These are phyloP conservation scores for Temnothorax nylanderi DNA, from an alignment of 1,140 invertebrate genomes.

Conservation along the genomic window DNA sequence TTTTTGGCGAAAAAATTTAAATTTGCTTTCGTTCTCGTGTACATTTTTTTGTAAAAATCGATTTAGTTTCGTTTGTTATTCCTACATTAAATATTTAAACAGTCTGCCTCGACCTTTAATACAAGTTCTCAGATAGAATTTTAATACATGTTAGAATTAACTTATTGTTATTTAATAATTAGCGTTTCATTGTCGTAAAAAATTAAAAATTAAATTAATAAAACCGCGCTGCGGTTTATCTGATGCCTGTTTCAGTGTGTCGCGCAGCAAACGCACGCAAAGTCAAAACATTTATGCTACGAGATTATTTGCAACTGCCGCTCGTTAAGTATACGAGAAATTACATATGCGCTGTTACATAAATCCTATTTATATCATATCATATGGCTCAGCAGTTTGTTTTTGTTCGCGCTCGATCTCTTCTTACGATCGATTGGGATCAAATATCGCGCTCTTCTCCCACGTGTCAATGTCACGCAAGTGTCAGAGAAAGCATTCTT, in stretches of 20 bases:
- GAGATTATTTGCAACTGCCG: background rate
- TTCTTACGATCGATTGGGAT: constrained; percentile 25
- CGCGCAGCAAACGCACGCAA: background rate
- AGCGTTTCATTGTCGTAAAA: background rate
- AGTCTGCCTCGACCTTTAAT: background rate
- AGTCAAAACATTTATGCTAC: constrained; percentile 18
- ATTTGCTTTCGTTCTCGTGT: background rate
- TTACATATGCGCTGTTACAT: constrained; percentile 6
- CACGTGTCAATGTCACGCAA: constrained; percentile 42
- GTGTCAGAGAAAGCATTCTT: constrained; percentile 16
- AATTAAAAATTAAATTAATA: constrained; percentile 7
- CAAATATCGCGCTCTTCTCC: background rate
- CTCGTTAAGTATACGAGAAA: background rate
- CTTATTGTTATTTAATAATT: background rate
- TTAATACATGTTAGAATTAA: background rate
- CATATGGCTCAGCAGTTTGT: constrained; percentile 22
- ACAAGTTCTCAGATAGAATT: background rate
- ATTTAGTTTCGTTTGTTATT: background rate
- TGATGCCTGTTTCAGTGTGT: background rate
- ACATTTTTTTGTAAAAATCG: background rate
- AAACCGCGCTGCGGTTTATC: background rate
- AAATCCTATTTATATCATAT: constrained; percentile 8
- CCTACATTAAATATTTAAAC: background rate
- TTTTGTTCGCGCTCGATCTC: constrained; percentile 2
- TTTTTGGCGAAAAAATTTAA: background rate